These are phyloP conservation scores for Rotaria socialis DNA, from an alignment of 2,888 invertebrate species.

Conservation along the genomic window DNA sequence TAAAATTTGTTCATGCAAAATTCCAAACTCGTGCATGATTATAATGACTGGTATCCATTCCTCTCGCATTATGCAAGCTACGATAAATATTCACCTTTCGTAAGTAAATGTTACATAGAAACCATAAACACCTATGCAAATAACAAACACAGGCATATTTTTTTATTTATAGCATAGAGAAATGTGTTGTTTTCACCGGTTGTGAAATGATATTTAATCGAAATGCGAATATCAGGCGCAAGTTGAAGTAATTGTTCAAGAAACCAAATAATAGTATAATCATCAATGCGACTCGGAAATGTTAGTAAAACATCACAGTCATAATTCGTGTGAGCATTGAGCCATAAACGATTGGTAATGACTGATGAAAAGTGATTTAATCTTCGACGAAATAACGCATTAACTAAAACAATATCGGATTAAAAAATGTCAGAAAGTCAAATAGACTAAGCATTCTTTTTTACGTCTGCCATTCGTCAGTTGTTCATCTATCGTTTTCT, in stretches of 20 bases:
- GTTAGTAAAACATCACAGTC: slow-evolving; percentile 88
- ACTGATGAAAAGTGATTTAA: slow-evolving; percentile 36
- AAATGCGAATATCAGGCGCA: slow-evolving; percentile 68
- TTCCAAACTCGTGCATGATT: background rate
- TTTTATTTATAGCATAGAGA: background rate
- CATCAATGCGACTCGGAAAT: slow-evolving; percentile 76
- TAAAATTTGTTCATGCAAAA: background rate
- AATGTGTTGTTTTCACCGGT: background rate
- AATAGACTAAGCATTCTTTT: background rate
- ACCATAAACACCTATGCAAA: slow-evolving; percentile 60
- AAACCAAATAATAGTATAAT: slow-evolving; percentile 80
- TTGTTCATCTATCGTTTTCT: background rate
- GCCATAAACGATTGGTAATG: slow-evolving; percentile 54
- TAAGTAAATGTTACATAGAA: slow-evolving; percentile 85
- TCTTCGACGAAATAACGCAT: slow-evolving; percentile 38
- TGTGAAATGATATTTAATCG: slow-evolving; percentile 37
- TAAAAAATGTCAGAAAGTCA: too few species aligned
- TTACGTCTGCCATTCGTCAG: background rate
- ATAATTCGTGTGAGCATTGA: slow-evolving; percentile 67
- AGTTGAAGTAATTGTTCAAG: slow-evolving; percentile 75
- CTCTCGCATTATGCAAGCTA: background rate
- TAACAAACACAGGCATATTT: background rate
- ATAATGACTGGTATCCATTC: background rate
- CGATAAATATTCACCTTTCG: slow-evolving; percentile 69
- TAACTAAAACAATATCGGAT: background rate